Percentiles rank a stretch among this genome's conserved stretches.
These are phyloP conservation scores for Diadumene lineata DNA, from an alignment of 92 coral and sea anemone species.

Conservation along the genomic window DNA sequence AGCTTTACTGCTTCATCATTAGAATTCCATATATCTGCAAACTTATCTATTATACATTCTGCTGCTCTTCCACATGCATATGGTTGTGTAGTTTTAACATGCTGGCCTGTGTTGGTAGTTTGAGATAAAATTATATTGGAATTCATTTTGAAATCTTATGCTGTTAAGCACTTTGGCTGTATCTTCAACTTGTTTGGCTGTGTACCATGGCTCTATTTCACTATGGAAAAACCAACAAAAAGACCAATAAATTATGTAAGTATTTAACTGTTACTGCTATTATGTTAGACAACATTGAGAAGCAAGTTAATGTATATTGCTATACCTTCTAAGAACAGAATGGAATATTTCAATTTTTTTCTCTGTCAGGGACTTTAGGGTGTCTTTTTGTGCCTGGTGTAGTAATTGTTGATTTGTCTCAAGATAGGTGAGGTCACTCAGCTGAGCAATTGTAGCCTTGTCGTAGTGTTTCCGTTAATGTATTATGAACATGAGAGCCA, in stretches of 20 bases:
- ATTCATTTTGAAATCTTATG: slow-evolving; percentile 26
- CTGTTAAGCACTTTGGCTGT: slow-evolving; percentile 30
- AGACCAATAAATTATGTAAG: not conserved
- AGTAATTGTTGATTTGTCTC: not conserved
- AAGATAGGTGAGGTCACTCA: slow-evolving; percentile 34
- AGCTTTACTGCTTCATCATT: slow-evolving; percentile 23
- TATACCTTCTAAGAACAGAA: slow-evolving; percentile 47
- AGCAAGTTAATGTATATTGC: not conserved
- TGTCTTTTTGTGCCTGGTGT: not conserved
- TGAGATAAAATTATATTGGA: slow-evolving; percentile 33
- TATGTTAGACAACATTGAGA: too few relatives aligned
- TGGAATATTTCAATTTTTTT: slow-evolving; percentile 49
- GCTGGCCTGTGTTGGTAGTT: slow-evolving; percentile 29
- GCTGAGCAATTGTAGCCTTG: slow-evolving; percentile 43
- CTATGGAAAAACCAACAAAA: slow-evolving; percentile 12
- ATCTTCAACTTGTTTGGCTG: slow-evolving; percentile 15
- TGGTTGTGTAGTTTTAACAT: slow-evolving; percentile 1
- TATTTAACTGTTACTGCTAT: not conserved
- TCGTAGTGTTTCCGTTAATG: slow-evolving; percentile 39
- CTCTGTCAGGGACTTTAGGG: slow-evolving; percentile 29
- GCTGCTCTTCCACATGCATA: slow-evolving; percentile 47
- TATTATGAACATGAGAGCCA: slow-evolving; percentile 39
- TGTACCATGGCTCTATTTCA: slow-evolving; percentile 52
- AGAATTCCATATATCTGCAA: slow-evolving; percentile 41
- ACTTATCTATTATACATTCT: slow-evolving; percentile 21